Conservation (phyloP, 1,140 invertebrate genomes). For the Cyclina sinensis region DNA sequence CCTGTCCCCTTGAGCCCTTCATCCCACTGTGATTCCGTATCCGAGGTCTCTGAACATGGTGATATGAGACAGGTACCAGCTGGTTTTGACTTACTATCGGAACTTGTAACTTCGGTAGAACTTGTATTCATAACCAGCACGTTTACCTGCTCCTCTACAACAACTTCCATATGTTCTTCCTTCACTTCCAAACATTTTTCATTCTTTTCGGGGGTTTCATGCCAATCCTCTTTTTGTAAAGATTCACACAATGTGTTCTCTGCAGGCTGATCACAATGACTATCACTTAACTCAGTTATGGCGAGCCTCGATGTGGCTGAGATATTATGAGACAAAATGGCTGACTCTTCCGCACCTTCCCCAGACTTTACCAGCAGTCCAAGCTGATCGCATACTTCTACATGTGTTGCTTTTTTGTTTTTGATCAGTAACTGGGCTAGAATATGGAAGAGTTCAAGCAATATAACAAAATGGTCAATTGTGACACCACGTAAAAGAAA, state of each 20-base stretch:
- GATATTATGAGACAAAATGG: constrained; percentile 28
- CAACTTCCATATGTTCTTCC: neutral
- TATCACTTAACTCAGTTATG: constrained; percentile 9
- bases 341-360: constrained; percentile 29
- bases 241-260: no score
- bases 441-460: no score
- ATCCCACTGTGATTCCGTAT: constrained; percentile 30
- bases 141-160: neutral
- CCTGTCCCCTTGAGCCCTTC: neutral
- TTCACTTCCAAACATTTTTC: neutral
- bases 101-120: neutral
- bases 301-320: neutral
- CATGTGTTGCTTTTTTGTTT: constrained; percentile 12
- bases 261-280: neutral
- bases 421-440: constrained; percentile 35
- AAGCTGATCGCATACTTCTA: constrained; percentile 38
- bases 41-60: constrained; percentile 28
- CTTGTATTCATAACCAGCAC: neutral
- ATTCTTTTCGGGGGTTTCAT: neutral
- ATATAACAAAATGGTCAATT: no score
- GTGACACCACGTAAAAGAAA: no score
- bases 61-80: neutral
- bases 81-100: neutral
- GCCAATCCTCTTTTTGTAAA: no score
- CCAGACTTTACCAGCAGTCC: constrained; percentile 29